These are phyloP conservation scores for Melanotaenia trifasciata DNA, from an alignment of 2,797 vertebrate genomes.

Conservation along the genomic window DNA sequence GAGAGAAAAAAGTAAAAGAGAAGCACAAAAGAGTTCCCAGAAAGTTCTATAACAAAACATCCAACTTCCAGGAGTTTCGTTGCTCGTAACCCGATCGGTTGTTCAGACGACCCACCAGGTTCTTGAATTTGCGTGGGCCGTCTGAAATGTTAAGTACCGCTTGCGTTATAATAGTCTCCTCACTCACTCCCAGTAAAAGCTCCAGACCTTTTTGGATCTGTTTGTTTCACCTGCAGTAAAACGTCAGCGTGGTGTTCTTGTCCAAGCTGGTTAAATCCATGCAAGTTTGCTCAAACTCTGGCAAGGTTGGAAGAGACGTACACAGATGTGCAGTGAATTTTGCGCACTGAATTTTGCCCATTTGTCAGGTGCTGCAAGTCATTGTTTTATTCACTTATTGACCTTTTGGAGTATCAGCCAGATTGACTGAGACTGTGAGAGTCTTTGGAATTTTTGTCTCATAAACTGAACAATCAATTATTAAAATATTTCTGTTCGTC, in stretches of 20 bases:
- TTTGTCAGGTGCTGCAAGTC: not conserved
- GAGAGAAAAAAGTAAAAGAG: constrained; percentile 21
- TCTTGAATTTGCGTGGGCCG: constrained; percentile 4
- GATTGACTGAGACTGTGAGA: too few relatives aligned
- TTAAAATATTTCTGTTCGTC: not conserved
- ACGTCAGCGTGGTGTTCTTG: not conserved
- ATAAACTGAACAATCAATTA: not conserved
- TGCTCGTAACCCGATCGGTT: constrained; percentile 30
- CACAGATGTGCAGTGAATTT: not conserved
- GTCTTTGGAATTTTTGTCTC: not conserved
- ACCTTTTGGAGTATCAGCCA: not conserved
- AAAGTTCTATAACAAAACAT: constrained; percentile 39
- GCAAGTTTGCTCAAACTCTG: not conserved
- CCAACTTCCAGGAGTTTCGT: constrained; percentile 31
- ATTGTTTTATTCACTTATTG: constrained; percentile 8
- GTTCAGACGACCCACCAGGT: constrained; percentile 33
- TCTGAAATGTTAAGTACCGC: constrained; percentile 52
- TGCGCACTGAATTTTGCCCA: too few relatives aligned
- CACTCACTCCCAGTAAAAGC: constrained; percentile 40
- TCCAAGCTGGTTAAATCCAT: constrained; percentile 4
- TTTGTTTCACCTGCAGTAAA: constrained; percentile 45
- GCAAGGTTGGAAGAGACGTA: not conserved
- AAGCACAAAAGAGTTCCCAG: constrained; percentile 26
- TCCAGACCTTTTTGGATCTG: constrained; percentile 27
- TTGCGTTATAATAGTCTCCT: constrained; percentile 29